A percentile compares a stretch with the other conserved stretches of the same genome.
Evolutionary conservation across 2,888 invertebrate genomes (phyloP).

Genomic region (Trisateles emortualis): DNA sequence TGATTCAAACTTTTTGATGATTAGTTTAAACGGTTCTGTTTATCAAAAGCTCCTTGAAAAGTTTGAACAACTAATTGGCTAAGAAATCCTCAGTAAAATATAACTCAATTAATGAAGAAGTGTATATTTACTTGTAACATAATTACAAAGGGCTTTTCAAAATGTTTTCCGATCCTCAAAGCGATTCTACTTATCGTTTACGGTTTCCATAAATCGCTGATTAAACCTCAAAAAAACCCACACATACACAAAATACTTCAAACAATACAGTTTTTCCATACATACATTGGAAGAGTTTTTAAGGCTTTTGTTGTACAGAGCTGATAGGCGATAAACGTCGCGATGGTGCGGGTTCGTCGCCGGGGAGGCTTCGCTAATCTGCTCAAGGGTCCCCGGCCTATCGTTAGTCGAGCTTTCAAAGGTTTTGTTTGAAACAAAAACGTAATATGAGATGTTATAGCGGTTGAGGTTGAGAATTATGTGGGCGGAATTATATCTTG

Average conservation of each 20-base stretch:
- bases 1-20: no score
- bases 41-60: no score
- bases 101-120: no score
- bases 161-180: not conserved
- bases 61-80: no score
- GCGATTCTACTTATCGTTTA: not conserved
- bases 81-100: no score
- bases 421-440: conserved; percentile 20
- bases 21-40: no score
- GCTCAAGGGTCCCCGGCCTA: conserved; percentile 51
- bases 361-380: conserved; percentile 61
- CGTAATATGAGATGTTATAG: conserved; percentile 9
- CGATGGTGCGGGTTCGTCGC: conserved; percentile 54
- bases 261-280: conserved; percentile 6
- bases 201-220: no score
- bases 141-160: no score
- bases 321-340: conserved; percentile 59
- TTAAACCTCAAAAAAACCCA: not conserved
- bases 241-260: not conserved
- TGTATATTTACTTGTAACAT: no score
- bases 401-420: conserved; percentile 48
- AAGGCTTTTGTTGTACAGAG: conserved; percentile 26
- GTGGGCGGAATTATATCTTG: not conserved
- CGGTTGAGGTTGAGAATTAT: not conserved
- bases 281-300: conserved; percentile 8